Percentiles rank a stretch among this genome's conserved stretches.
phyloP scores from a whole-genome alignment of 2,888 invertebrate species.

The Esperia sulphurella region DNA sequence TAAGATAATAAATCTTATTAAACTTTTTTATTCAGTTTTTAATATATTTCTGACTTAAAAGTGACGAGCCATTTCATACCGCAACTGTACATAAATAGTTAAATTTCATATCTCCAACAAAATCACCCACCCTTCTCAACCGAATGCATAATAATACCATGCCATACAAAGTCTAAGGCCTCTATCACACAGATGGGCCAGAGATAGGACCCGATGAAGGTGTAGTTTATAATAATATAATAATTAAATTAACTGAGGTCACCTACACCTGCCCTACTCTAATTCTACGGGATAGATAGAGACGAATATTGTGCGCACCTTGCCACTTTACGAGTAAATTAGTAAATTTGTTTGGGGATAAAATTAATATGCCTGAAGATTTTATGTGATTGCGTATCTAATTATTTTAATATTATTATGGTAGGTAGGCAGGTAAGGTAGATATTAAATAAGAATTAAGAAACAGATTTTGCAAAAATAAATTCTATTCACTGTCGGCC shows the following conservation, averaged over 20 bases:
- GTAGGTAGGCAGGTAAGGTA: not conserved
- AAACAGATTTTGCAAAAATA: no score
- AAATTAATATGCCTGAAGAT: conserved; percentile 8
- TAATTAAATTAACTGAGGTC: conserved; percentile 64
- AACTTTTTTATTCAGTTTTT: no score
- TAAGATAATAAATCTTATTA: no score
- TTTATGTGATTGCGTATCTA: not conserved
- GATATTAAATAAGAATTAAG: not conserved
- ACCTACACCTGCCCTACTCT: conserved; percentile 45
- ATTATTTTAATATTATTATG: not conserved
- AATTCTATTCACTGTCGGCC: no score
- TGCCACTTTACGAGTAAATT: conserved; percentile 20
- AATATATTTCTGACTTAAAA: no score
- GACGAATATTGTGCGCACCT: conserved; percentile 36
- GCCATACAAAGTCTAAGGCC: conserved; percentile 16
- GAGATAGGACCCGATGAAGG: conserved; percentile 38
- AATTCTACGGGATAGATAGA: conserved; percentile 22
- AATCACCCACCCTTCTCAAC: conserved; percentile 26
- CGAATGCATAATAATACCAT: conserved; percentile 22
- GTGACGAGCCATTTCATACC: no score
- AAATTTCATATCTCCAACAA: no score
- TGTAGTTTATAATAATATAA: conserved; percentile 30
- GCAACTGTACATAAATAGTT: no score
- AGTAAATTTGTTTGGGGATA: conserved; percentile 8
- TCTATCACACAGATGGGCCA: conserved; percentile 43